Percentiles rank a stretch among this genome's conserved stretches.
Conservation (phyloP, 2,113 vertebrate species). For the Oceanodroma tethys region DNA sequence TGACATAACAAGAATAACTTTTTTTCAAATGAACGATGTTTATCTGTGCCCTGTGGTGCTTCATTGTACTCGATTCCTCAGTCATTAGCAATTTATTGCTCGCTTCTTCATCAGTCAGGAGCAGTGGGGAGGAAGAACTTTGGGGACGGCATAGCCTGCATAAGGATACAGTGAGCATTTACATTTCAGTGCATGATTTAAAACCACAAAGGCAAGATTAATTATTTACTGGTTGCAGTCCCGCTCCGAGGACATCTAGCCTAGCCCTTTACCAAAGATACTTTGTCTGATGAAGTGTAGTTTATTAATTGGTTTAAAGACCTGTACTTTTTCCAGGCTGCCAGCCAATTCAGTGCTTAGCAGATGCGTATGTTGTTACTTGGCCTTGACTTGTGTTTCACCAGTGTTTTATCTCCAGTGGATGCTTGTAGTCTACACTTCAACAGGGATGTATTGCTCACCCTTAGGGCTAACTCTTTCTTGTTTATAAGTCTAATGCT, state of each 20-base stretch:
- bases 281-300: neutral
- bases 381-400: neutral
- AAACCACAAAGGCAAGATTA: neutral
- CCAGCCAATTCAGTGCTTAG: neutral
- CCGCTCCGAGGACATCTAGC: neutral
- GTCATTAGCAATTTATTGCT: neutral
- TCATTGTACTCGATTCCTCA: neutral
- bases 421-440: neutral
- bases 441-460: neutral
- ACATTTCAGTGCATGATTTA: neutral
- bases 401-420: accelerated
- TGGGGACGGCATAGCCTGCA: neutral
- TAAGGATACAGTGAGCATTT: neutral
- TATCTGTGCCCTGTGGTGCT: neutral
- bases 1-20: neutral
- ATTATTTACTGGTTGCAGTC: neutral
- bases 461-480: neutral
- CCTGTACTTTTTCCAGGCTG: slow-evolving; percentile 3
- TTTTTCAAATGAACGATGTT: neutral
- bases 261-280: neutral
- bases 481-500: neutral
- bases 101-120: neutral
- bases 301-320: slow-evolving; percentile 24
- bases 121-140: neutral
- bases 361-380: neutral